These are phyloP conservation scores for Drosophila anomelani DNA, from an alignment of 2,888 invertebrate genomes.

Conservation along the genomic window DNA sequence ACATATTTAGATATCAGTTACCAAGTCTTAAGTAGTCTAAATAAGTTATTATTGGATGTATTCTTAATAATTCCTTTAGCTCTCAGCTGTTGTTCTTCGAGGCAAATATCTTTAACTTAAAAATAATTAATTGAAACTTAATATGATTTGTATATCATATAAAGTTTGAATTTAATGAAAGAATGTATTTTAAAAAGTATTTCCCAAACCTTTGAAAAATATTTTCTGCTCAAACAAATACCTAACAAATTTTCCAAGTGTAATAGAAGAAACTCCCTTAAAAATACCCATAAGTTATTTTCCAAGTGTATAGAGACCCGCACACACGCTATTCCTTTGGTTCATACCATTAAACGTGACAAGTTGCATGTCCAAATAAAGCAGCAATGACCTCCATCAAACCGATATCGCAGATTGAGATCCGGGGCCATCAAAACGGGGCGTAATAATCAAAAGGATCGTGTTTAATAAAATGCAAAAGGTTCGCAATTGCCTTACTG, in stretches of 20 bases:
- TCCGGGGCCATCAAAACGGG: slow-evolving; percentile 40
- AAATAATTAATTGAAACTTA: not conserved
- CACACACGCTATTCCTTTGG: slow-evolving; percentile 29
- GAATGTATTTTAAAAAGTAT: not conserved
- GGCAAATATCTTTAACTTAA: not conserved
- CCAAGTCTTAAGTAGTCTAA: no score
- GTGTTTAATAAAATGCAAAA: slow-evolving; percentile 78
- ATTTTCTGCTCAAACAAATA: not conserved
- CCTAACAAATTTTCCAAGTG: not conserved
- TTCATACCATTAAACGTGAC: slow-evolving; percentile 76
- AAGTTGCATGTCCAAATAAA: slow-evolving; percentile 79
- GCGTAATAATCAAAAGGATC: slow-evolving; percentile 68
- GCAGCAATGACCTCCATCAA: slow-evolving; percentile 60
- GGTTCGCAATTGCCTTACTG: slow-evolving; percentile 21
- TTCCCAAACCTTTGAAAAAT: not conserved
- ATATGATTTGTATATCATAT: not conserved
- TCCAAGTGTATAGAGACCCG: slow-evolving; percentile 19
- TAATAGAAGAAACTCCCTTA: not conserved
- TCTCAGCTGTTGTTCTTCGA: not conserved
- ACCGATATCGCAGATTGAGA: slow-evolving; percentile 45
- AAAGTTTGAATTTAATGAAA: not conserved
- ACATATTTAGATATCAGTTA: not conserved
- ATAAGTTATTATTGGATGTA: no score
- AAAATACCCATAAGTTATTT: not conserved
- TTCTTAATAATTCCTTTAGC: no score